Percentiles rank a stretch among this genome's conserved stretches.
These are phyloP conservation scores for Rhopalosiphum nymphaeae DNA, from an alignment of 2,888 invertebrate genomes.

Conservation along the genomic window DNA sequence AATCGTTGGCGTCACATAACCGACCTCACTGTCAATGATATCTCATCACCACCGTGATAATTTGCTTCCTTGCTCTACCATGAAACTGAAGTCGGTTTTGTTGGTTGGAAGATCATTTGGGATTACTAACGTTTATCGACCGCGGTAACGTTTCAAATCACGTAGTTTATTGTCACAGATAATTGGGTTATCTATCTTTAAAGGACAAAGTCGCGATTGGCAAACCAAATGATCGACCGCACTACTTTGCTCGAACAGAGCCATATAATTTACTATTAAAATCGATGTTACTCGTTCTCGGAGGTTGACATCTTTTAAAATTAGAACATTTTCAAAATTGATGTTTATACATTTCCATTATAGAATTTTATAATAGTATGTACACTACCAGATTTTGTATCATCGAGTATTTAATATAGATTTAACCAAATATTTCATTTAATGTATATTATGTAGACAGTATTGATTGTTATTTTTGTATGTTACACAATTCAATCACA, in stretches of 20 bases:
- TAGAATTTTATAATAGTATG: not conserved
- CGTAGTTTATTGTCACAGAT: not conserved
- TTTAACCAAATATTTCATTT: not conserved
- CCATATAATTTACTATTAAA: not conserved
- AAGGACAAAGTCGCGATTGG: not conserved
- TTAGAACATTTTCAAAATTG: not conserved
- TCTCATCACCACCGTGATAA: not conserved
- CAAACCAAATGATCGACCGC: not conserved
- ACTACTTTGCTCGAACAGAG: not conserved
- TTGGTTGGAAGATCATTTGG: not conserved
- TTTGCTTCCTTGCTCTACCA: not conserved
- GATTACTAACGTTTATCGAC: not conserved
- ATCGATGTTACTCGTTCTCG: not conserved
- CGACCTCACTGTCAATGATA: not conserved
- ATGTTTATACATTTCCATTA: not conserved
- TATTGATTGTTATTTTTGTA: not conserved
- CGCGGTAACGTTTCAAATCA: not conserved
- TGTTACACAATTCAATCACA: not conserved
- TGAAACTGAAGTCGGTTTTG: not conserved
- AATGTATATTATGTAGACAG: not conserved
- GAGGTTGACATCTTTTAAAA: not conserved
- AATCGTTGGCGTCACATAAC: not conserved
- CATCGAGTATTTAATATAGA: not conserved
- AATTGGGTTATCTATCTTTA: conserved; percentile 5
- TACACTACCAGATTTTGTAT: not conserved